These are phyloP conservation scores for Tribolium castaneum DNA, from an alignment of 1,140 invertebrate genomes.

Conservation along the genomic window DNA sequence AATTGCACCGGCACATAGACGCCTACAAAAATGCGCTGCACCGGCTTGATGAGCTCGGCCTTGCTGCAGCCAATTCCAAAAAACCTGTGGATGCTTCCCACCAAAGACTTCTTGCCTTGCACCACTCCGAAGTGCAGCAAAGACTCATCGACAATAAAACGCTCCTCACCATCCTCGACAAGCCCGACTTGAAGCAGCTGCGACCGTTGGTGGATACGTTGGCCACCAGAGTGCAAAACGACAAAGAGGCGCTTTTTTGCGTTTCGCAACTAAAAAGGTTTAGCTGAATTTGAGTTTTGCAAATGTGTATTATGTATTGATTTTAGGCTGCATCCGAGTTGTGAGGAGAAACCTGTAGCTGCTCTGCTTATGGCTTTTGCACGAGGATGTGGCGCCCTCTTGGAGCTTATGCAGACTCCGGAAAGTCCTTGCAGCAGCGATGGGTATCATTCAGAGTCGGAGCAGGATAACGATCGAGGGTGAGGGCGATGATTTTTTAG, in stretches of 20 bases:
- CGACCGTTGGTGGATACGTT: constrained; percentile 69
- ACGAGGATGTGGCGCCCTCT: constrained; percentile 81
- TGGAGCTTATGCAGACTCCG: constrained; percentile 77
- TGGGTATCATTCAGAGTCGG: constrained; percentile 87
- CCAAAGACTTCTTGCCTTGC: constrained; percentile 86
- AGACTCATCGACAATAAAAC: constrained; percentile 93
- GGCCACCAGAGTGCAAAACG: constrained; percentile 73
- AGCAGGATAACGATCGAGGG: constrained; percentile 65
- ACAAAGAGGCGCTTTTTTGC: constrained; percentile 76
- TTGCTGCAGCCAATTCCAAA: constrained; percentile 74
- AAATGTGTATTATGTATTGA: background rate
- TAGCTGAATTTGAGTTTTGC: background rate
- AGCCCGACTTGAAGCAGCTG: constrained; percentile 70
- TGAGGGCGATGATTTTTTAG: constrained; percentile 40
- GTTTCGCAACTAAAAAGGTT: constrained; percentile 71
- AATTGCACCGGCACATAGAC: constrained; percentile 85
- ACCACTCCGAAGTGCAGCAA: constrained; percentile 84
- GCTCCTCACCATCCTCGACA: constrained; percentile 86
- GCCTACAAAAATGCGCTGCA: constrained; percentile 89
- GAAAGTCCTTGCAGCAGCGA: constrained; percentile 69
- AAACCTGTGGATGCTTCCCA: constrained; percentile 90
- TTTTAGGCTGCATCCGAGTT: constrained; percentile 64
- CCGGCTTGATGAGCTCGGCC: constrained; percentile 85
- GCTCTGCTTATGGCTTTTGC: constrained; percentile 86
- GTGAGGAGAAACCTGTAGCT: constrained; percentile 72